These are phyloP conservation scores for Pagetopsis macropterus DNA, from an alignment of 2,797 vertebrate genomes.

Conservation along the genomic window DNA sequence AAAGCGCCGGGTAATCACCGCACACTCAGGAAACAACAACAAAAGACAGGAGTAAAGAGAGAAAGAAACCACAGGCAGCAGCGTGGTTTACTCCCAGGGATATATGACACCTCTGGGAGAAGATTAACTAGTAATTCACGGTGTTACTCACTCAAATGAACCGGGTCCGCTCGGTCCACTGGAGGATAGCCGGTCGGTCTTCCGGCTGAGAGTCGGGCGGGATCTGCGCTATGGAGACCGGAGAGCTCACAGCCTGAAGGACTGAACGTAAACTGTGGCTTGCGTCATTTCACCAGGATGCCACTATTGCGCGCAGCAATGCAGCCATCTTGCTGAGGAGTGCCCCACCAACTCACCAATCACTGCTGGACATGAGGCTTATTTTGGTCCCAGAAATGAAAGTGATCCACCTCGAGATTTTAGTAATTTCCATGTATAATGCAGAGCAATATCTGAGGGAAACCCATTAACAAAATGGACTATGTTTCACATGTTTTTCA, in stretches of 20 bases:
- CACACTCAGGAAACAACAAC: slow-evolving; percentile 75
- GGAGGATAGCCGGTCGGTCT: slow-evolving; percentile 66
- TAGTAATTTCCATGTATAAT: background rate
- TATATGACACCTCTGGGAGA: slow-evolving; percentile 41
- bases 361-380: slow-evolving; percentile 36
- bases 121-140: slow-evolving; percentile 17
- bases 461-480: background rate
- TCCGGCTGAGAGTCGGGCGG: slow-evolving; percentile 75
- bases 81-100: slow-evolving; percentile 3
- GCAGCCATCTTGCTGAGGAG: slow-evolving; percentile 83
- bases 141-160: slow-evolving; percentile 81
- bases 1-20: slow-evolving; percentile 65
- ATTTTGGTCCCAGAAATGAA: slow-evolving; percentile 5
- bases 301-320: slow-evolving; percentile 73
- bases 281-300: slow-evolving; percentile 82
- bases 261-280: slow-evolving; percentile 76
- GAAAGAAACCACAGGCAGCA: slow-evolving; percentile 23
- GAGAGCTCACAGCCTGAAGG: slow-evolving; percentile 70
- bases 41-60: slow-evolving; percentile 65
- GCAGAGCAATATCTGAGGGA: background rate
- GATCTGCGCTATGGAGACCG: slow-evolving; percentile 74
- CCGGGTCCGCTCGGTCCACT: slow-evolving; percentile 81
- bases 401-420: background rate
- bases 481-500: background rate
- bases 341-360: slow-evolving; percentile 58